A percentile compares a stretch with the other conserved stretches of the same genome.
phyloP scores from a whole-genome alignment of 2,888 invertebrate species.

The Lepidochitona cinerea region DNA sequence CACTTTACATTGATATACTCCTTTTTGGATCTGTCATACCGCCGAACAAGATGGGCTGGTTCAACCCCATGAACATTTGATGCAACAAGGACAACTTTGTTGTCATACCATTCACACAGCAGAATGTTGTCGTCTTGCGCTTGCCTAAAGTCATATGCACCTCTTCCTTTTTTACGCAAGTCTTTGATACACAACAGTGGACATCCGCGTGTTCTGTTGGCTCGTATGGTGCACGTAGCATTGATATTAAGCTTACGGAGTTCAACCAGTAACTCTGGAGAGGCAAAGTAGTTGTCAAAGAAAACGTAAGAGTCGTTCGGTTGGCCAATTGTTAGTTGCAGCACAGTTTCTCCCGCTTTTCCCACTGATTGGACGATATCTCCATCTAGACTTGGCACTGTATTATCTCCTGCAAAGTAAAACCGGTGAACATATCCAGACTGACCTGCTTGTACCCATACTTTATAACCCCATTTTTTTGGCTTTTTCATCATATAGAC shows the following conservation, averaged over 20 bases:
- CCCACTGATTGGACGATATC: neutral
- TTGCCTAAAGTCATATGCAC: neutral
- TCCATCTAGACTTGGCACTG: neutral
- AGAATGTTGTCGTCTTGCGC: neutral
- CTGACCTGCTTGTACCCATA: slow-evolving; percentile 12
- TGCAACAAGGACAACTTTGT: slow-evolving; percentile 6
- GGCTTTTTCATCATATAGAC: slow-evolving; percentile 22
- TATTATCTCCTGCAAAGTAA: slow-evolving; percentile 1
- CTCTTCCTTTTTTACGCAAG: neutral
- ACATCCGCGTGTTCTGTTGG: slow-evolving; percentile 8
- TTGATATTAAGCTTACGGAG: neutral
- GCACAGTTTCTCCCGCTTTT: slow-evolving; percentile 12
- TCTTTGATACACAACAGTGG: neutral
- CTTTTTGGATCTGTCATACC: slow-evolving; percentile 2
- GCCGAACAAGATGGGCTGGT: too few relatives aligned
- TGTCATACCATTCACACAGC: slow-evolving; percentile 8
- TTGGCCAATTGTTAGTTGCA: neutral
- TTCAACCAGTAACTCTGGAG: slow-evolving; percentile 11
- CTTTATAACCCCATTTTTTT: slow-evolving; percentile 24
- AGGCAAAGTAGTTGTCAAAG: slow-evolving; percentile 21
- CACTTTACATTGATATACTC: too few relatives aligned
- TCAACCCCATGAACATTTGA: neutral
- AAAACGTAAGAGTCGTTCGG: slow-evolving; percentile 7
- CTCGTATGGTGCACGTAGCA: slow-evolving; percentile 21
- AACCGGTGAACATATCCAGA: slow-evolving; percentile 21